phyloP scores from a whole-genome alignment of 2,888 invertebrate genomes.

The Melieria crassipennis region DNA sequence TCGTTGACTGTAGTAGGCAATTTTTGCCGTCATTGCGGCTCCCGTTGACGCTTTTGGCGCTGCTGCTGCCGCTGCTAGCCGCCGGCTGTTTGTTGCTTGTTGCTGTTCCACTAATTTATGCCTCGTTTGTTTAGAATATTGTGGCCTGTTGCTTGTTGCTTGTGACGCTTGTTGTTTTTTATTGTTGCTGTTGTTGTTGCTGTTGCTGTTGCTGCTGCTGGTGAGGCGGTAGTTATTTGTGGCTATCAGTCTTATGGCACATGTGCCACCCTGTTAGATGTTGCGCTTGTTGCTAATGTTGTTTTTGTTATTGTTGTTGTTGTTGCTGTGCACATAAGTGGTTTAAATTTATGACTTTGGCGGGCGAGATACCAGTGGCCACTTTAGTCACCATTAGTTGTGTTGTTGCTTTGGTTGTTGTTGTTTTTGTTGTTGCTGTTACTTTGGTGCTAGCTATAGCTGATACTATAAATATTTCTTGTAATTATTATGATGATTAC shows the following conservation, averaged over 20 bases:
- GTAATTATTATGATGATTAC: too few species aligned
- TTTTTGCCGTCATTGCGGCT: conserved; percentile 10
- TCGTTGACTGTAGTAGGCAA: too few species aligned
- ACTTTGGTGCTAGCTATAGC: not conserved
- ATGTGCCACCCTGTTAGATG: too few species aligned
- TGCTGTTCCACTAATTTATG: conserved; percentile 15
- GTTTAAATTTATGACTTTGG: conserved; percentile 27
- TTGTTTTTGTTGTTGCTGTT: conserved; percentile 3
- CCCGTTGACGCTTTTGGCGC: conserved; percentile 29
- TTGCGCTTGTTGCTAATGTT: too few species aligned
- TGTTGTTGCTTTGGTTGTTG: conserved; percentile 14
- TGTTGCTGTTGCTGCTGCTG: conserved; percentile 21
- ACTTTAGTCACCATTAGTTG: conserved; percentile 16
- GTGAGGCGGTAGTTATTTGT: too few species aligned
- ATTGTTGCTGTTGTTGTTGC: conserved; percentile 19
- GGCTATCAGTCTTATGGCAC: too few species aligned
- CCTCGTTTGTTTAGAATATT: conserved; percentile 29
- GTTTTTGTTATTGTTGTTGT: not conserved
- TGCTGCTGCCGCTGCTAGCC: not conserved
- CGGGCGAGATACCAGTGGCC: conserved; percentile 13
- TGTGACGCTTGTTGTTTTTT: conserved; percentile 29
- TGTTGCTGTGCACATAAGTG: conserved; percentile 24
- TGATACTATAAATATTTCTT: too few species aligned
- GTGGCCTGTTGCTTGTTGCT: conserved; percentile 13
- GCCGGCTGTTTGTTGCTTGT: too few species aligned